Conservation (phyloP, 2,113 vertebrate species). For the Ranitomeya imitator region DNA sequence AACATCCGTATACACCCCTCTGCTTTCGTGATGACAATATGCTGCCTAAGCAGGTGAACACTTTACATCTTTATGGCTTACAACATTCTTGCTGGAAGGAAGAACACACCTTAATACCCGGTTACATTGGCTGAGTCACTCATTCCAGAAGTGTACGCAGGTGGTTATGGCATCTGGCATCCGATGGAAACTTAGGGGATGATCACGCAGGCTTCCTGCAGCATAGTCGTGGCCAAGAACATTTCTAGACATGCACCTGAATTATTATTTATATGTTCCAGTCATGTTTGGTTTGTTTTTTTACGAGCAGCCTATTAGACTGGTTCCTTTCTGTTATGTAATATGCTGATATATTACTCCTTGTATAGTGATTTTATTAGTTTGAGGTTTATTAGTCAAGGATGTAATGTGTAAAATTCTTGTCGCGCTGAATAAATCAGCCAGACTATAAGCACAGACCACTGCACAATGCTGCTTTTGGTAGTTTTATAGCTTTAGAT, state of each 20-base stretch:
- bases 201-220: background rate
- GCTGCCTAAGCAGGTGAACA: background rate
- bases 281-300: background rate
- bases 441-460: background rate
- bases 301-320: background rate
- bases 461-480: background rate
- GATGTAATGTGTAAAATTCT: background rate
- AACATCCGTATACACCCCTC: background rate
- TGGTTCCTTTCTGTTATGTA: background rate
- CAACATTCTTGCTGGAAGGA: background rate
- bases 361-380: background rate
- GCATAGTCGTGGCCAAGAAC: background rate
- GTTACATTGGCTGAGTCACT: conserved; percentile 4
- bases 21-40: background rate
- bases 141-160: background rate
- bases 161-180: background rate
- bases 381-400: background rate
- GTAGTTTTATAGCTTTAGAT: background rate
- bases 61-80: background rate
- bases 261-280: background rate
- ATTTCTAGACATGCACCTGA: background rate
- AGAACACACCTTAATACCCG: conserved; percentile 21
- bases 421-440: background rate
- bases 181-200: background rate
- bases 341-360: background rate